Percentiles rank a stretch among this genome's conserved stretches.
Conservation (phyloP, 2,888 invertebrate species). For the Agrotis puta region DNA sequence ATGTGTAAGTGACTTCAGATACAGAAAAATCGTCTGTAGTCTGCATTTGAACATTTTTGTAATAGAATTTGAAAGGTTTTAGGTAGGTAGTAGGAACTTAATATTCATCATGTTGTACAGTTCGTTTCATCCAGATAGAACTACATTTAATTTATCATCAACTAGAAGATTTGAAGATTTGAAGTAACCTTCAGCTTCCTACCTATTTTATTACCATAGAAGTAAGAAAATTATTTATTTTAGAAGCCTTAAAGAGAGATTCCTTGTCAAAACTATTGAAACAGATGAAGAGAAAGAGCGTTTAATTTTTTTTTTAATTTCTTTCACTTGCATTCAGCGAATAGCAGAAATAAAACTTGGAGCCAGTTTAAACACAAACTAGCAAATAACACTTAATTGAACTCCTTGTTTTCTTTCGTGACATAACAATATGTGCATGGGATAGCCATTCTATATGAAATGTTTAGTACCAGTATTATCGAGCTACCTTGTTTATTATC, state of each 20-base stretch:
- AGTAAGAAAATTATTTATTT: background rate
- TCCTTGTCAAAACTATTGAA: background rate
- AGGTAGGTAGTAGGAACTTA: background rate
- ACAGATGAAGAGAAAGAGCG: background rate
- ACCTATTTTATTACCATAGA: background rate
- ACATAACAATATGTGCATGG: background rate
- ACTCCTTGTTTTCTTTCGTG: background rate
- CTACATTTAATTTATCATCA: background rate
- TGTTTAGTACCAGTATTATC: background rate
- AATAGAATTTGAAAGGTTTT: background rate
- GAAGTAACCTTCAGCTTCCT: background rate
- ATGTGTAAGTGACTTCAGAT: slow-evolving; percentile 55
- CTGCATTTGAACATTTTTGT: slow-evolving; percentile 37
- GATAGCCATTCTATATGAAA: no score
- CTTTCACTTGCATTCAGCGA: background rate
- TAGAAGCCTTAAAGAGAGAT: background rate
- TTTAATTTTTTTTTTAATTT: background rate
- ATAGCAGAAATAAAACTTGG: background rate
- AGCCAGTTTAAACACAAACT: background rate
- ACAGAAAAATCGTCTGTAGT: slow-evolving; percentile 53
- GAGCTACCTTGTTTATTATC: background rate
- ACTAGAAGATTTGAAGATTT: background rate
- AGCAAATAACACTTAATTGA: background rate
- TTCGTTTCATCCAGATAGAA: background rate
- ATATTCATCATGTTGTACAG: background rate